Evolutionary conservation across 2,113 vertebrate species (phyloP).

Genomic region (Neolamprologus variostigma): DNA sequence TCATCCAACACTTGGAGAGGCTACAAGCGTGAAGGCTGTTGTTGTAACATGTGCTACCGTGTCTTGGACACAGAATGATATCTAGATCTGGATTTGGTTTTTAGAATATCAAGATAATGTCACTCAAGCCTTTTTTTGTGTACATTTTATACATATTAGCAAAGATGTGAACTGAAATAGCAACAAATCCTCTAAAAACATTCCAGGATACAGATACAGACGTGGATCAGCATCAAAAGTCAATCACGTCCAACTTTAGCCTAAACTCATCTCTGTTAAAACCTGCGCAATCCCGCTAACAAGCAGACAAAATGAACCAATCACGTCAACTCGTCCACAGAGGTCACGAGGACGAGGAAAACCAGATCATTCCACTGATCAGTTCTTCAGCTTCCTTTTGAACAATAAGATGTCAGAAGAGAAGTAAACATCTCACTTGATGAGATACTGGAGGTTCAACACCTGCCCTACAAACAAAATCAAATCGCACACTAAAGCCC

Average conservation of each 20-base stretch:
- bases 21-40: neutral
- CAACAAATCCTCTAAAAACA: neutral
- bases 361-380: neutral
- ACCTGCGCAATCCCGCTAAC: neutral
- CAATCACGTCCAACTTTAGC: neutral
- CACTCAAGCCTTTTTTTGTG: neutral
- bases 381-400: neutral
- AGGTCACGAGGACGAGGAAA: neutral
- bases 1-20: constrained; percentile 1
- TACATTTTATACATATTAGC: neutral
- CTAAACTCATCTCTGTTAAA: neutral
- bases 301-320: neutral
- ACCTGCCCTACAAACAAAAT: neutral
- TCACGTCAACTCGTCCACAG: neutral
- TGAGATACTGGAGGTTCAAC: neutral
- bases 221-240: neutral
- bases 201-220: neutral
- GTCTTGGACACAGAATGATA: neutral
- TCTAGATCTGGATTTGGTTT: neutral
- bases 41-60: neutral
- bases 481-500: neutral
- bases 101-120: neutral
- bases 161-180: neutral
- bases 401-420: neutral
- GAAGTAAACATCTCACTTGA: neutral